These are phyloP conservation scores for Odobenus rosmarus DNA, from an alignment of 2,113 vertebrate species.

Conservation along the genomic window DNA sequence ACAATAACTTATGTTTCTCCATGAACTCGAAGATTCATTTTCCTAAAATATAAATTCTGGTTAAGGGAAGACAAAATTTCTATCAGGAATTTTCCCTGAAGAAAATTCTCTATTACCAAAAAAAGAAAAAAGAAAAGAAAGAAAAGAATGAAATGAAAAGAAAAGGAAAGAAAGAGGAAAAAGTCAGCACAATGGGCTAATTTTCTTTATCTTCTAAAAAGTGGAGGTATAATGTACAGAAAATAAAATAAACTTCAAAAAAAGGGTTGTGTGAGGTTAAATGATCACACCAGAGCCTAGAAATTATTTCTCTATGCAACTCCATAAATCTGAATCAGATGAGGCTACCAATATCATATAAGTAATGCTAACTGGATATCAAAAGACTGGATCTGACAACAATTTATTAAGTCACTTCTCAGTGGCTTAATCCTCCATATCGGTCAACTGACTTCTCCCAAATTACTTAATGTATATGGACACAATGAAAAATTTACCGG, in stretches of 20 bases:
- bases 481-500: background rate
- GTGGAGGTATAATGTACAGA: background rate
- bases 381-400: background rate
- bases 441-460: background rate
- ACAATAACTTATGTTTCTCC: background rate
- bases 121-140: background rate
- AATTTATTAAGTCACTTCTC: background rate
- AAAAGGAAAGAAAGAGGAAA: background rate
- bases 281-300: background rate
- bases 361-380: background rate
- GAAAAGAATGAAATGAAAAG: background rate
- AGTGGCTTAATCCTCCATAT: background rate
- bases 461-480: background rate
- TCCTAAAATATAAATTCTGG: conserved; percentile 32
- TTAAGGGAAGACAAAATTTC: background rate
- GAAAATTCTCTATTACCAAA: background rate
- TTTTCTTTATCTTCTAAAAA: conserved; percentile 26
- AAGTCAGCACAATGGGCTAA: background rate
- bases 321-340: background rate
- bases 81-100: background rate
- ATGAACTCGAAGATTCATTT: conserved; percentile 12
- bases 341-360: background rate
- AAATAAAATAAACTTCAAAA: conserved; percentile 15
- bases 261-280: background rate
- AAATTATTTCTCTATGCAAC: background rate